These are phyloP conservation scores for Poliocrania exsul DNA, from an alignment of 2,797 vertebrate genomes.

Conservation along the genomic window DNA sequence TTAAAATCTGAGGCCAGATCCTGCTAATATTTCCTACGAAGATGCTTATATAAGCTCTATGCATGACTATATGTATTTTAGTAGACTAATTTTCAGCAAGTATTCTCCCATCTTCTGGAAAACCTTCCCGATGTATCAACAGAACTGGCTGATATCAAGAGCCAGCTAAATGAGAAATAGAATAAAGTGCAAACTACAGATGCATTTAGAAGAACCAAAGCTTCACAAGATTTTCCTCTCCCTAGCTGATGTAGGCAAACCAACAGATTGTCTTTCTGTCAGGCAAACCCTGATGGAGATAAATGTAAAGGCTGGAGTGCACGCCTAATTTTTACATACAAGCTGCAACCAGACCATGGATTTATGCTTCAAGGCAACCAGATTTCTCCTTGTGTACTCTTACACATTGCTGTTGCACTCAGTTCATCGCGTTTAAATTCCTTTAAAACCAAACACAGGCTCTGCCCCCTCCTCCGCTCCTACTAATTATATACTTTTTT, in stretches of 20 bases:
- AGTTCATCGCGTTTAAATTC: slow-evolving; percentile 59
- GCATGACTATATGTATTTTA: not conserved
- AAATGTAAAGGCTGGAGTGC: slow-evolving; percentile 29
- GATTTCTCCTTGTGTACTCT: slow-evolving; percentile 6
- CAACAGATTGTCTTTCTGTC: slow-evolving; percentile 45
- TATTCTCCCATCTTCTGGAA: not conserved
- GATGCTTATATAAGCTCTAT: not conserved
- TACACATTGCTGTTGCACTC: slow-evolving; percentile 31
- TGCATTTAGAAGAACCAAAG: slow-evolving; percentile 19
- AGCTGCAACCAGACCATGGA: slow-evolving; percentile 33
- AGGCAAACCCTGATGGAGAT: slow-evolving; percentile 57
- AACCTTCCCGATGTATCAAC: slow-evolving; percentile 12
- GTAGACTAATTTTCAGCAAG: slow-evolving; percentile 4
- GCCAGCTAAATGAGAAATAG: slow-evolving; percentile 45
- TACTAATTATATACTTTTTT: slow-evolving; percentile 72
- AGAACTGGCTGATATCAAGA: not conserved
- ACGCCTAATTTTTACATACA: slow-evolving; percentile 46
- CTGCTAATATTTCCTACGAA: not conserved
- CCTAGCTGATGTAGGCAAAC: slow-evolving; percentile 8
- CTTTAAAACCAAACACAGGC: slow-evolving; percentile 51
- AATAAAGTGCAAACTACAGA: slow-evolving; percentile 19
- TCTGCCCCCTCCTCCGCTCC: slow-evolving; percentile 33
- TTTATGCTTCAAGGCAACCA: slow-evolving; percentile 60
- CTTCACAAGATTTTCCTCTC: not conserved
- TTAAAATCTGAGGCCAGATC: not conserved